Evolutionary conservation across 1,140 invertebrate genomes (phyloP), one percentile per base, ranked within the genome.

Genomic region (Musca vetustissima): DNA sequence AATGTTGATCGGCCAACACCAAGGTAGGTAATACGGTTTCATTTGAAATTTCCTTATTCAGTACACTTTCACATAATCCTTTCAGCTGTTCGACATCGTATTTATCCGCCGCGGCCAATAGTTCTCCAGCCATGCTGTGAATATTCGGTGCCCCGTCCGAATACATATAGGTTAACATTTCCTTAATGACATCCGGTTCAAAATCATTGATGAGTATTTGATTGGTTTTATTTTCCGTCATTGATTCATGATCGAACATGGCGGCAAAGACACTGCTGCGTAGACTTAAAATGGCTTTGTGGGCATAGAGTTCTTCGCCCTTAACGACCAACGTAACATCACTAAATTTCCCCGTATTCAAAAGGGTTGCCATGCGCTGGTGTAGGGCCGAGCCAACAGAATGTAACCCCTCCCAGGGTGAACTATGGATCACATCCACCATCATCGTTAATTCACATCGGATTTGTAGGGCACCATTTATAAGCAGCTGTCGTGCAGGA

Each of bases 191-290:
- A 7, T 1, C 55, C 2, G 19, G 50, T n/a, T 68, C 68, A 36
- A 72, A 55, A 36, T 72, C 72, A 15, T 7, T 64, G 21, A 73
- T 68, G 9, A 52, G 64, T 21, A 73, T 48, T 17, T 24, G 22
- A 68, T 65, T 67, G 7, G 7, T 14, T 14, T 66, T 59, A 11
- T n/a, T 17, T 49, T 73, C 71, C 19, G 6, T 14, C 66, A 66
- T 69, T 13, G 36, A 8, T 13, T 64, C 49, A 24, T 67, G 22
- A 15, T 64, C 43, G 24, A 73, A 68, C 71, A 73, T 73, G 8
- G 66, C 66, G 2, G 68, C 25, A 49, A 73, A 71, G 14, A 71
- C 69, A 17, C 65, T 43, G 57, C 73, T 73, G 19, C 73, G 64
- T 6, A 66, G 69, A 7, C 57, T 36, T 9, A 73, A 52, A 14